Percentiles rank a stretch among this genome's conserved stretches.
These are phyloP conservation scores for Puffinus mauretanicus DNA, from an alignment of 2,113 vertebrate genomes.

Conservation along the genomic window DNA sequence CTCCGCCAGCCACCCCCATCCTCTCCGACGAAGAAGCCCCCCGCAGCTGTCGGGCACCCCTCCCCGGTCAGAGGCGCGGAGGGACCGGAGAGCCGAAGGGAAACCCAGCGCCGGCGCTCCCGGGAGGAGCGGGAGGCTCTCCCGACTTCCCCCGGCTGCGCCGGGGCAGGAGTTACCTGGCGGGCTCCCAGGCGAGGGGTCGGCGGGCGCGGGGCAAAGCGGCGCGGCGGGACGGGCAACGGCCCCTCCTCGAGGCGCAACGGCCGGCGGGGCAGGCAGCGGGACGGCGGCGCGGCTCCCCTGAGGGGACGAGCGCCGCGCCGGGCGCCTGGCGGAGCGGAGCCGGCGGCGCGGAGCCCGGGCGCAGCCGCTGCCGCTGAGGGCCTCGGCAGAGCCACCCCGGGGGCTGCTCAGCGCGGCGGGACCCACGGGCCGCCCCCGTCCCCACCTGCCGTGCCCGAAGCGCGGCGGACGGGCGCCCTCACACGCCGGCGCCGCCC, in stretches of 20 bases:
- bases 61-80: neutral
- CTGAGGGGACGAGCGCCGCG: neutral
- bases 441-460: neutral
- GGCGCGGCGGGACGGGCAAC: neutral
- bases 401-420: too few species aligned
- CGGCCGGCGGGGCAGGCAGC: neutral
- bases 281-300: neutral
- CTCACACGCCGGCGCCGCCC: neutral
- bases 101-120: neutral
- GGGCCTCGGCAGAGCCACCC: neutral
- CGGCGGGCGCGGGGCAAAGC: neutral
- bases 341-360: neutral
- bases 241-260: neutral
- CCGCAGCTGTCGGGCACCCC: neutral
- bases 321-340: neutral
- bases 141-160: neutral
- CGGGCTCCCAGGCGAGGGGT: neutral
- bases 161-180: constrained; percentile 26
- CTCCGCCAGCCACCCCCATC: neutral
- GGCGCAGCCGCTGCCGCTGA: neutral
- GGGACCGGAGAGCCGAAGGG: neutral
- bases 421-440: accelerated
- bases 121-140: neutral
- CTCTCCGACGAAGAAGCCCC: neutral
- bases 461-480: neutral